Conservation (phyloP, 2,113 vertebrate species). For the Apeltes quadracus region DNA sequence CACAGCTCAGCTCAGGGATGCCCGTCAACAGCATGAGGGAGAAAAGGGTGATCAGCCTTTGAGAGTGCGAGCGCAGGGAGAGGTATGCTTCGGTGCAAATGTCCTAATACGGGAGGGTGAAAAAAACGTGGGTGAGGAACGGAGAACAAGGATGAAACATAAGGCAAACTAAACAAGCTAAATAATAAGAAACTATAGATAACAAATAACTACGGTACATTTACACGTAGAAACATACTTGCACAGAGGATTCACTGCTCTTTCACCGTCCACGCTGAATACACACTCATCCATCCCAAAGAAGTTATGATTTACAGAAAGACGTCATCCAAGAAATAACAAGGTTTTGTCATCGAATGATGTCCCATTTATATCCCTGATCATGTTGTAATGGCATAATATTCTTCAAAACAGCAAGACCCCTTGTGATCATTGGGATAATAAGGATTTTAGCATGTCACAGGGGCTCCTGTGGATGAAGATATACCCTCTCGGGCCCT, state of each 20-base stretch:
- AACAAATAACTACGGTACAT: neutral
- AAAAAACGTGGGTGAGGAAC: neutral
- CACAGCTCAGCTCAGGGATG: constrained; percentile 80
- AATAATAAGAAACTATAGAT: neutral
- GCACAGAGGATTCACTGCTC: neutral
- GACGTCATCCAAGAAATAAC: neutral
- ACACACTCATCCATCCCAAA: neutral
- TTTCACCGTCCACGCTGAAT: neutral
- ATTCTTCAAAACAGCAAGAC: neutral
- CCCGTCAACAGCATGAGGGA: constrained; percentile 85
- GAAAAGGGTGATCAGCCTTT: constrained; percentile 81
- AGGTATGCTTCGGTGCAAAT: constrained; percentile 81
- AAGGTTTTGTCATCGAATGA: neutral
- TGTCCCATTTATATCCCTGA: neutral
- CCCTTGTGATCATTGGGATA: too few species aligned
- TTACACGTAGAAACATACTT: neutral
- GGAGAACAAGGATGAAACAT: neutral
- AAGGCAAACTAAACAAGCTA: neutral
- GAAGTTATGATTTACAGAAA: neutral
- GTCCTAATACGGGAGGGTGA: constrained; percentile 62
- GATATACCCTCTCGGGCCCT: too few species aligned
- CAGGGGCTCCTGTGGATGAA: too few species aligned
- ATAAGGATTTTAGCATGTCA: too few species aligned
- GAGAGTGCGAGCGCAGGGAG: constrained; percentile 79
- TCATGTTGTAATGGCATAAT: neutral